These are phyloP conservation scores for Florisuga fusca DNA, from an alignment of 2,797 vertebrate species.

Conservation along the genomic window DNA sequence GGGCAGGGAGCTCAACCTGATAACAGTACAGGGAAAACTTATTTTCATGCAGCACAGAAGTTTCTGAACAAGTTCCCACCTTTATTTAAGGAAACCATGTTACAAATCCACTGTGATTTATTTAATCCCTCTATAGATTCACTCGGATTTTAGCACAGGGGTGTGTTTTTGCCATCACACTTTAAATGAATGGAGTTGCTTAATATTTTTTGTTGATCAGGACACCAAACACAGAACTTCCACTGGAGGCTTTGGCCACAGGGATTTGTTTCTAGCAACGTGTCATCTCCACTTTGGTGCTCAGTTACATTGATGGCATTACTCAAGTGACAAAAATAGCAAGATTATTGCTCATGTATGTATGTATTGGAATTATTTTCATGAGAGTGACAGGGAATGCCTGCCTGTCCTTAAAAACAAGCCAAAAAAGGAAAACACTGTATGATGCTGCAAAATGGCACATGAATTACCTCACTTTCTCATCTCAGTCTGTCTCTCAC, in stretches of 20 bases:
- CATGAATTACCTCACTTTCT: constrained; percentile 73
- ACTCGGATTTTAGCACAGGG: constrained; percentile 11
- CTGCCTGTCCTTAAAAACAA: constrained; percentile 67
- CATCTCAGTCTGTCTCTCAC: constrained; percentile 63
- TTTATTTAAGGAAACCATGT: constrained; percentile 59
- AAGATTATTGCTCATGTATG: constrained; percentile 59
- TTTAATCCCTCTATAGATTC: constrained; percentile 65
- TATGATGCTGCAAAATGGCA: constrained; percentile 68
- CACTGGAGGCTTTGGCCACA: constrained; percentile 36
- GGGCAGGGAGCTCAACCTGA: constrained; percentile 17
- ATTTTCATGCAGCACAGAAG: not conserved
- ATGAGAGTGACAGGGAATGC: constrained; percentile 67
- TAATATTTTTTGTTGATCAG: constrained; percentile 38
- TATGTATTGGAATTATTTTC: constrained; percentile 58
- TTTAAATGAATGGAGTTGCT: constrained; percentile 43
- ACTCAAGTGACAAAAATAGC: constrained; percentile 67
- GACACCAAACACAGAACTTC: constrained; percentile 12
- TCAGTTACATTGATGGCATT: constrained; percentile 71
- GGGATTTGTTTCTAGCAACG: constrained; percentile 57
- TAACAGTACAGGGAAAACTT: constrained; percentile 15
- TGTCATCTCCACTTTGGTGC: constrained; percentile 50
- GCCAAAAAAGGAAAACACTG: constrained; percentile 67
- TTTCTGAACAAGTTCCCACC: constrained; percentile 6
- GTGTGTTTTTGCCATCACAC: constrained; percentile 56
- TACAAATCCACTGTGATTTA: constrained; percentile 15